Base-by-base conservation (phyloP, 2,888 invertebrate species). In the Argyresthia goedartella region DNA sequence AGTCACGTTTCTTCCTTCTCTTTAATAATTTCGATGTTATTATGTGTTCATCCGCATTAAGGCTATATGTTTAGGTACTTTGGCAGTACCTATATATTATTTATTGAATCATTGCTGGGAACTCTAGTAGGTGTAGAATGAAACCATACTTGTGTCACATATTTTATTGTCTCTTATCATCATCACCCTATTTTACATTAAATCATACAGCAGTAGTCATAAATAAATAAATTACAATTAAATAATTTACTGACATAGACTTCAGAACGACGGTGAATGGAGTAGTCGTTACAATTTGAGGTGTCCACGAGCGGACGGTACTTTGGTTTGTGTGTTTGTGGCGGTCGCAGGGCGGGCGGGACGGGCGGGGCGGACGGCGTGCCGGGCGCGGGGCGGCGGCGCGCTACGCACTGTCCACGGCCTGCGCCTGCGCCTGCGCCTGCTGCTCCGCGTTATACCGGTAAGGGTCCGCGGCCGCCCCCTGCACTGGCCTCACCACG, bases 401-500 rank as follows among this genome's bases (percentile, higher is more conserved):
- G 52, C 54, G 45, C 49, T 58, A 46, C 16, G 61, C 53, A 44
- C 58, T 51, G 15, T 58, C 52, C 51, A 74, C 73, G 61, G 73
- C 73, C 69, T 76, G 71, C 70, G 25, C 25, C 69, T 76, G 71
- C 70, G 25, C 25, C 25, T 25, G 25, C 25, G 25, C 25, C 25
- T 25, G 25, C 25, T 25, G 25, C 25, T 89, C 89, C 61, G 87
- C 88, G 69, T 88, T 88, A 71, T 88, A 89, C 62, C 84, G 87
- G 74, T 90, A 90, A 54, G 90, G 90, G 72, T 90, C 90, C 69
- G 86, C 76, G 61, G 85, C 75, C 63, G 71, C 81, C 61, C 78
- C 69, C 68, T 87, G 88, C 57, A 88, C 84, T 64, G 90, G 89
- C 67, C 89, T 86, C 74, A 90, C 87, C 70, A 90, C 88, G 74